Base-by-base conservation (phyloP, 2,888 invertebrate genomes). In the Nomada hirtipes region DNA sequence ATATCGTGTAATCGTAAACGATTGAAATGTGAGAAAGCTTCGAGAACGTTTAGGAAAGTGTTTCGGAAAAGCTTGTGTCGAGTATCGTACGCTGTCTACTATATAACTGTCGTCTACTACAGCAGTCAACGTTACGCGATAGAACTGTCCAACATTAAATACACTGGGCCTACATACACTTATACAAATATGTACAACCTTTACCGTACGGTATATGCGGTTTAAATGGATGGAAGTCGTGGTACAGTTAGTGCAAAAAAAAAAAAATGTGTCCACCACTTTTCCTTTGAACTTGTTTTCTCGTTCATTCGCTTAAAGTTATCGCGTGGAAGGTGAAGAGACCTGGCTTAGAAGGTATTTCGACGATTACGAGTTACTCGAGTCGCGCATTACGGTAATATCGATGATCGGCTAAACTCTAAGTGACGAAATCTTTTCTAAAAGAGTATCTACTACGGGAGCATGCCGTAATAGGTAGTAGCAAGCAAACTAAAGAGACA, bases 381-480 rank as follows among this genome's bases (percentile, higher is more conserved):
- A 59, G 67, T 78, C 74, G 73, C 68, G 78, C 74, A 76, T 61
- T 64, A 69, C 55, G 63, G 63, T 84, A 82, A 84, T 29, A 29
- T 86, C 83, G 84, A 84, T 87, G 84, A 86, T 86, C 83, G 82
- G 76, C 79, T 86, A 71, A 75, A 83, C 84, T 85, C 88, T 76
- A 86, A 89, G 88, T 90, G 26, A 86, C 84, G 86, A 88, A 86
- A 82, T 82, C 86, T 89, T 82, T 87, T 82, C 89, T 89, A 91
- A 87, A 90, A 80, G 91, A 88, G 90, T 93, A 92, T 92, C 93
- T 93, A 93, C 93, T 93, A 93, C 93, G 85, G 92, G 92, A 93
- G 88, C 93, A 93, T 93, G 93, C 93, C 92, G 91, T 70, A 70
- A 70, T 70, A 70, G 60, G 91, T 92, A 59, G 89, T 92, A 92